These are phyloP conservation scores for Anastatus disparis DNA, from an alignment of 1,140 invertebrate species.

Conservation along the genomic window DNA sequence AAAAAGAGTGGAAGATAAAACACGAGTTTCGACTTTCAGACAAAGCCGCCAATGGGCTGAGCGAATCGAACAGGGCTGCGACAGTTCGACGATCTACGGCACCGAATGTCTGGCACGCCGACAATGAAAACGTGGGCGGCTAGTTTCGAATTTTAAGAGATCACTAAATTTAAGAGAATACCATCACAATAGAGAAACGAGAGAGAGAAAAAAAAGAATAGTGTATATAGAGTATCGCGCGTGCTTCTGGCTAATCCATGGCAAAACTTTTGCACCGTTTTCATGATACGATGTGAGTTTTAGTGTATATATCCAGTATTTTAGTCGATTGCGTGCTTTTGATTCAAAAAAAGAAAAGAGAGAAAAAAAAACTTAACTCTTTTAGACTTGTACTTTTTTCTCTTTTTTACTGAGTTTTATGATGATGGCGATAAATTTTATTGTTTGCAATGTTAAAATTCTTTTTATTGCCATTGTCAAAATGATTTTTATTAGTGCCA, in stretches of 20 bases:
- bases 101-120: background rate
- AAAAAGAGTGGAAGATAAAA: conserved; percentile 46
- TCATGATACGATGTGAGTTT: background rate
- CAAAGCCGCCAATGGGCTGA: conserved; percentile 45
- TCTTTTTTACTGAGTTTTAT: background rate
- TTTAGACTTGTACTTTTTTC: background rate
- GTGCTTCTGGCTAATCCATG: conserved; percentile 8
- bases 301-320: background rate
- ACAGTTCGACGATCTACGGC: conserved; percentile 42
- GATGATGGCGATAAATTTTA: background rate
- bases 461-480: too few species aligned
- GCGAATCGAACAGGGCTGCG: conserved; percentile 32
- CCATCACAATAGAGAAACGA: background rate
- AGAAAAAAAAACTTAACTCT: too few species aligned
- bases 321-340: background rate
- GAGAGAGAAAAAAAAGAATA: background rate
- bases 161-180: conserved; percentile 20
- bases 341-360: background rate
- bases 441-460: background rate
- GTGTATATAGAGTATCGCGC: background rate
- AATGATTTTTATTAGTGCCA: too few species aligned
- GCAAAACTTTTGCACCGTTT: conserved; percentile 10
- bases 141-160: conserved; percentile 42
- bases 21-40: conserved; percentile 51
- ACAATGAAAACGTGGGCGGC: background rate